These are phyloP conservation scores for Chiloscyllium plagiosum DNA, from an alignment of 2,113 vertebrate species.

Conservation along the genomic window DNA sequence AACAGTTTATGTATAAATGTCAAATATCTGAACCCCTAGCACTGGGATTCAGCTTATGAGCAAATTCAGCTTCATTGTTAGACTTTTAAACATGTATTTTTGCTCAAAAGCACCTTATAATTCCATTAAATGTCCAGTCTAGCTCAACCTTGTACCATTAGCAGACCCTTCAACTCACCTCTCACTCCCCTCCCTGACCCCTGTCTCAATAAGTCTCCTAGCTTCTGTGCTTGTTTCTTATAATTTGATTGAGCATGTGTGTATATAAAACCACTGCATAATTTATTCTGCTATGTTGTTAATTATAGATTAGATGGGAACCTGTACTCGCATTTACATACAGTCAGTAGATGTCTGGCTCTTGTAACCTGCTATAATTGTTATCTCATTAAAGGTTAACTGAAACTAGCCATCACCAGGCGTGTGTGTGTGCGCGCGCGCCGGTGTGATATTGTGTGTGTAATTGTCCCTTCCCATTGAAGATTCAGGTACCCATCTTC, in stretches of 20 bases:
- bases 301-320: conserved; percentile 92
- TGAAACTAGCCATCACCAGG: conserved; percentile 12
- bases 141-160: background rate
- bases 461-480: background rate
- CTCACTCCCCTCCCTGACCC: conserved; percentile 1
- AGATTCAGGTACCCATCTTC: background rate
- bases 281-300: conserved; percentile 99
- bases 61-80: background rate
- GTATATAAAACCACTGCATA: conserved; percentile 92
- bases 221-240: conserved; percentile 74
- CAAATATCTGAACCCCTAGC: background rate
- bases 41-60: background rate
- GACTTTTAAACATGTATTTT: background rate
- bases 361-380: conserved; percentile 99
- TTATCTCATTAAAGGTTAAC: conserved; percentile 84
- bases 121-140: background rate
- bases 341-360: conserved; percentile 96
- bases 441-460: background rate
- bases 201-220: conserved; percentile 49
- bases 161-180: conserved; percentile 1
- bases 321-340: conserved; percentile 96
- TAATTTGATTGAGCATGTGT: conserved; percentile 70
- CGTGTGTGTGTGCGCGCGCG: background rate
- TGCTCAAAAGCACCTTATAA: background rate
- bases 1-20: background rate